Evolutionary conservation across 2,888 invertebrate genomes (phyloP).

Genomic region (Yponomeuta sedellus): DNA sequence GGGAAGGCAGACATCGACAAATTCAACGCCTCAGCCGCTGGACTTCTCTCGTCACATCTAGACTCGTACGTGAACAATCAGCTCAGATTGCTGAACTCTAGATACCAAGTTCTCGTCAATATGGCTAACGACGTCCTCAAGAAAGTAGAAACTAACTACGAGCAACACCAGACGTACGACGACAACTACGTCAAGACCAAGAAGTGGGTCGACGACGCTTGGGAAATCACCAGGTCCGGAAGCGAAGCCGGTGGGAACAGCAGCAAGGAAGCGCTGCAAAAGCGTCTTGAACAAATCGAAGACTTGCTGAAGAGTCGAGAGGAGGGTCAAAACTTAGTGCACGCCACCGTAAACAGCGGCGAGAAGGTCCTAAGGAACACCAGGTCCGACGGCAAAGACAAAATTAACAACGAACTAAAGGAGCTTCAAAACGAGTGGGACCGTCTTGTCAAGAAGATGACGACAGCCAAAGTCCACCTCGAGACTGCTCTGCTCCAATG

Average conservation of each 20-base stretch:
- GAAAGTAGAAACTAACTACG: constrained; percentile 91
- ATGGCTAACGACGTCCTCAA: constrained; percentile 92
- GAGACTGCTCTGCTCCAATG: constrained; percentile 95
- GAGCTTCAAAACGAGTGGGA: constrained; percentile 96
- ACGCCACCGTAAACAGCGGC: constrained; percentile 91
- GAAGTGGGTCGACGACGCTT: constrained; percentile 91
- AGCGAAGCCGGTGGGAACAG: constrained; percentile 87
- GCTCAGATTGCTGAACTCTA: constrained; percentile 88
- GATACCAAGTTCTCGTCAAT: constrained; percentile 92
- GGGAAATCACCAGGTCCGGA: constrained; percentile 87
- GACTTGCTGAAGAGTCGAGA: constrained; percentile 88
- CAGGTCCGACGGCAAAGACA: constrained; percentile 91
- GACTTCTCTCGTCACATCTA: constrained; percentile 86
- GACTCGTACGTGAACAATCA: constrained; percentile 93
- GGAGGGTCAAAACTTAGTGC: constrained; percentile 90
- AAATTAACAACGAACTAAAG: constrained; percentile 90
- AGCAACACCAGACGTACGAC: constrained; percentile 89
- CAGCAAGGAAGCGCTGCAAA: constrained; percentile 89
- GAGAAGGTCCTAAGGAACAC: constrained; percentile 93
- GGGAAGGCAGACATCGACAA: constrained; percentile 89
- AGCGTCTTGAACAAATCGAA: constrained; percentile 86
- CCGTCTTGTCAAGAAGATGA: constrained; percentile 91
- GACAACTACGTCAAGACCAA: constrained; percentile 85
- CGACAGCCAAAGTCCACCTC: constrained; percentile 91
- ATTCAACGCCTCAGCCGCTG: constrained; percentile 87